A percentile compares a stretch with the other conserved stretches of the same genome.
These are phyloP conservation scores for Lagorchestes hirsutus DNA, from an alignment of 2,797 vertebrate species.

Conservation along the genomic window DNA sequence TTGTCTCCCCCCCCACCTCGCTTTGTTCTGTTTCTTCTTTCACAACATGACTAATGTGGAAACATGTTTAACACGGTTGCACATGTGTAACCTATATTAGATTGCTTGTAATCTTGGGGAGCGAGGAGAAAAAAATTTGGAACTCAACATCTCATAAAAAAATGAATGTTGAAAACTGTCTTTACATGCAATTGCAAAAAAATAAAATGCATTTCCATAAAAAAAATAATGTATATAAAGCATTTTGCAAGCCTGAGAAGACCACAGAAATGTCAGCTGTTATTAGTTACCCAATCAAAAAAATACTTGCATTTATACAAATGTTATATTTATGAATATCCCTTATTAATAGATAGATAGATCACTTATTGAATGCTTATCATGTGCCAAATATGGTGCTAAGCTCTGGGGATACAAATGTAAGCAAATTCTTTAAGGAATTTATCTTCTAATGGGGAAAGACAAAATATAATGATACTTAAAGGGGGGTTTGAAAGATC, in stretches of 20 bases:
- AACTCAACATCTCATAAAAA: background rate
- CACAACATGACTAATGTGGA: background rate
- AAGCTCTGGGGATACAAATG: background rate
- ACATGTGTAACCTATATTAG: background rate
- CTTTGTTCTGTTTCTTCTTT: background rate
- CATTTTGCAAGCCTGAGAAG: background rate
- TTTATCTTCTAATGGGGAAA: background rate
- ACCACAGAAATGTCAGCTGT: background rate
- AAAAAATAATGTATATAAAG: background rate
- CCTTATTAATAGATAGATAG: background rate
- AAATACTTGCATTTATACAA: background rate
- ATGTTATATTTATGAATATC: background rate
- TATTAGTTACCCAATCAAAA: background rate
- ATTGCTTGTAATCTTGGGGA: background rate
- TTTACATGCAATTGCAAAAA: background rate
- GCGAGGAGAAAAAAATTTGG: background rate
- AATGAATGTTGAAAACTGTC: background rate
- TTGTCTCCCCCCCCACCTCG: background rate
- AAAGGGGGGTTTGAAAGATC: background rate
- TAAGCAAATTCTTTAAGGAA: background rate
- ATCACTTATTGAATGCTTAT: background rate
- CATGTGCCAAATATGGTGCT: background rate
- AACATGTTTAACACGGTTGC: background rate
- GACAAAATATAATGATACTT: background rate
- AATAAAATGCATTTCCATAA: background rate